Conservation (phyloP, 2,797 vertebrate species). For the Erethizon dorsatum region DNA sequence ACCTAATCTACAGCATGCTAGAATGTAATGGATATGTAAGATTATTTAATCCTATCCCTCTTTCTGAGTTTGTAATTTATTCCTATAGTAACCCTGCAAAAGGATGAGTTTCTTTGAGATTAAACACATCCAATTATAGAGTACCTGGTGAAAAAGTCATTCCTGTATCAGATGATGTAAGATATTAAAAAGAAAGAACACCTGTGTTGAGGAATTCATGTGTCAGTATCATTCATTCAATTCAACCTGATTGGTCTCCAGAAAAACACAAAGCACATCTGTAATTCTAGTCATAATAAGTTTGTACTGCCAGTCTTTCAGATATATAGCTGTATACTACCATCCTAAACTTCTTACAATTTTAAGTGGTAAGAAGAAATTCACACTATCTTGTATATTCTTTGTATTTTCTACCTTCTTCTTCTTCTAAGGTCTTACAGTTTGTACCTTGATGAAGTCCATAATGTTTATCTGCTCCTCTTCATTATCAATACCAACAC, state of each 20-base stretch:
- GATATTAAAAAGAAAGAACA: not conserved
- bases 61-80: not conserved
- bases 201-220: not conserved
- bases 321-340: not conserved
- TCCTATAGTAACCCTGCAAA: not conserved
- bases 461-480: not conserved
- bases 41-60: not conserved
- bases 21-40: not conserved
- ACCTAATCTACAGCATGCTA: not conserved
- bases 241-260: not conserved
- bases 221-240: not conserved
- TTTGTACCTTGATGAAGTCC: not conserved
- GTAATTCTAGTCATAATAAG: not conserved
- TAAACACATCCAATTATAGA: not conserved
- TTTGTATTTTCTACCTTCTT: not conserved
- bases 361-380: not conserved
- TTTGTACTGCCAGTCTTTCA: not conserved
- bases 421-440: not conserved
- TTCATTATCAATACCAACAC: not conserved
- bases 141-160: not conserved
- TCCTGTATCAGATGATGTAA: not conserved
- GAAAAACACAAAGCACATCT: not conserved
- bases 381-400: not conserved
- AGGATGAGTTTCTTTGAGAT: not conserved
- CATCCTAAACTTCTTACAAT: not conserved